These are phyloP conservation scores for Drosophila bipectinata DNA, from an alignment of 1,140 invertebrate species.

Conservation along the genomic window DNA sequence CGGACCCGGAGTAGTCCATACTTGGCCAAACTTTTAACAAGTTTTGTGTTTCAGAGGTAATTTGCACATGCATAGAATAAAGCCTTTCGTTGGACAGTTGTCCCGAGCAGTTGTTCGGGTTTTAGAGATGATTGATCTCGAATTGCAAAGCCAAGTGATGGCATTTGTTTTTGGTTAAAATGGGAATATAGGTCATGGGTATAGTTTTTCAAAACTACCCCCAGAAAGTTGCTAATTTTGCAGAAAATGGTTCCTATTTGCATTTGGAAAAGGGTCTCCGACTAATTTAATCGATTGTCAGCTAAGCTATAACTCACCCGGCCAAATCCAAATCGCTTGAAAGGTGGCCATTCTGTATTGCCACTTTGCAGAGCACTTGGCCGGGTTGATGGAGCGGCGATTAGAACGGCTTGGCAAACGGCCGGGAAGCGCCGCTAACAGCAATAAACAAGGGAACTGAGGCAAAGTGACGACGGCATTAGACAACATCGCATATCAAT, in stretches of 20 bases:
- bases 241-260: not conserved
- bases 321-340: conserved; percentile 28
- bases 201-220: not conserved
- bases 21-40: conserved; percentile 13
- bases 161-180: not conserved
- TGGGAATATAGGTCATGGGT: not conserved
- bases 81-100: not conserved
- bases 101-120: not conserved
- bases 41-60: conserved; percentile 15
- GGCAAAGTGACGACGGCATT: conserved; percentile 43
- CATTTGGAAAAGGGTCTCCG: not conserved
- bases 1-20: not conserved
- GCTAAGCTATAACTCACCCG: conserved; percentile 33
- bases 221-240: too few relatives aligned
- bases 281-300: conserved; percentile 12
- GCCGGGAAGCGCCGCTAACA: conserved; percentile 54
- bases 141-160: not conserved
- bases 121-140: conserved; percentile 5
- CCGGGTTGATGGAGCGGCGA: conserved; percentile 41
- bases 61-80: conserved; percentile 6
- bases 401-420: conserved; percentile 29
- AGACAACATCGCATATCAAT: conserved; percentile 71
- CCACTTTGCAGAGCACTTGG: conserved; percentile 56
- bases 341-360: conserved; percentile 56
- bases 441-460: conserved; percentile 54